These are phyloP conservation scores for Pyxicephalus adspersus DNA, from an alignment of 2,113 vertebrate species.

Conservation along the genomic window DNA sequence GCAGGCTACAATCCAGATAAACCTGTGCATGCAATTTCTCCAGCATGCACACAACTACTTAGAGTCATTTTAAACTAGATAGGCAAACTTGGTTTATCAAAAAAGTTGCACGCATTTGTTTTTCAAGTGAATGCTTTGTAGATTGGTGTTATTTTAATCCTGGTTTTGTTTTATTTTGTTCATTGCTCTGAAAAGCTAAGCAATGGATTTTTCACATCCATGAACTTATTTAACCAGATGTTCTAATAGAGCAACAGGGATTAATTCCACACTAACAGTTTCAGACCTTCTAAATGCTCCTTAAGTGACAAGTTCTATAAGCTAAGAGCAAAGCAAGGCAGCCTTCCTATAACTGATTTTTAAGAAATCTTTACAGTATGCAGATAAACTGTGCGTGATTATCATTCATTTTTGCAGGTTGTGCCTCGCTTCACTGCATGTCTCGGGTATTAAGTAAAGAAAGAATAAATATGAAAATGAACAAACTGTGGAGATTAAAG, in stretches of 20 bases:
- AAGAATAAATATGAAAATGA: conserved; percentile 57
- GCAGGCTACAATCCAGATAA: conserved; percentile 7
- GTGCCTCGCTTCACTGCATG: conserved; percentile 41
- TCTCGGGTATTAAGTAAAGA: conserved; percentile 56
- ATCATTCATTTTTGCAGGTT: conserved; percentile 56
- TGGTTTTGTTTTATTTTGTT: conserved; percentile 52
- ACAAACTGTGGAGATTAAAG: conserved; percentile 55
- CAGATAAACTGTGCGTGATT: conserved; percentile 54
- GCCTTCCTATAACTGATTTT: conserved; percentile 49
- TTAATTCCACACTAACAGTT: conserved; percentile 57
- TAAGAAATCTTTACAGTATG: conserved; percentile 52
- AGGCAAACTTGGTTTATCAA: conserved; percentile 14
- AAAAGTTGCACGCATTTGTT: conserved; percentile 36
- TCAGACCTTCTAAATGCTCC: conserved; percentile 50
- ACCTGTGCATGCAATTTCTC: background rate
- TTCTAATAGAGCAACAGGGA: conserved; percentile 49
- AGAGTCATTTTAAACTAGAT: background rate
- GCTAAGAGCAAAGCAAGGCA: conserved; percentile 30
- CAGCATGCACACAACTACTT: background rate
- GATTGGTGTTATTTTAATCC: conserved; percentile 39
- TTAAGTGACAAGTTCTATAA: conserved; percentile 56
- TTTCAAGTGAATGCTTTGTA: conserved; percentile 36
- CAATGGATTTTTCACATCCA: conserved; percentile 52
- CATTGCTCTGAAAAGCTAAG: conserved; percentile 50
- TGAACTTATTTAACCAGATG: conserved; percentile 56